Conservation (phyloP, 2,888 invertebrate species). For the Ferrisia virgata region DNA sequence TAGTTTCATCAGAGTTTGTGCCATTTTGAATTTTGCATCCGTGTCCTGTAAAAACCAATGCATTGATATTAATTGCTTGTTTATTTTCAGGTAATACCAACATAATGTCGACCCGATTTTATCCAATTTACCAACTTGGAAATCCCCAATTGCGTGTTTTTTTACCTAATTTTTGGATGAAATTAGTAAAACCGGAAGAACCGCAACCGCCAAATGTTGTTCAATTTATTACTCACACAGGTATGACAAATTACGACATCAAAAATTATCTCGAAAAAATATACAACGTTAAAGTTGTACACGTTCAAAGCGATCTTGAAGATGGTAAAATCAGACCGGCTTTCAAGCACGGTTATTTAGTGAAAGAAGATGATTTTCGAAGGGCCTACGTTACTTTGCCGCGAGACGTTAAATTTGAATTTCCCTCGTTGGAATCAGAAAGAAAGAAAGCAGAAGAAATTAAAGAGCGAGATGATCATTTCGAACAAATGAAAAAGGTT, state of each 20-base stretch:
- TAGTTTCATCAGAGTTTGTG: slow-evolving; percentile 61
- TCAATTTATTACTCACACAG: slow-evolving; percentile 84
- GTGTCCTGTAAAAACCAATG: slow-evolving; percentile 61
- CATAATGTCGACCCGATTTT: slow-evolving; percentile 52
- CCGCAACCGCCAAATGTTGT: slow-evolving; percentile 76
- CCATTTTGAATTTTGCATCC: slow-evolving; percentile 65
- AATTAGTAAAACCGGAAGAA: slow-evolving; percentile 68
- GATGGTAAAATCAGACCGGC: slow-evolving; percentile 59
- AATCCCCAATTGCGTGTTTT: slow-evolving; percentile 92
- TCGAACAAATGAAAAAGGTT: slow-evolving; percentile 63
- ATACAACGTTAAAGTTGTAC: slow-evolving; percentile 76
- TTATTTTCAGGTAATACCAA: not conserved
- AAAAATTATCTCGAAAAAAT: slow-evolving; percentile 94
- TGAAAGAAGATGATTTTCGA: slow-evolving; percentile 81
- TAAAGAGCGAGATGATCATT: slow-evolving; percentile 60
- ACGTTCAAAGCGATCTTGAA: slow-evolving; percentile 72
- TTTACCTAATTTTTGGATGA: slow-evolving; percentile 97
- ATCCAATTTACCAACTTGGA: slow-evolving; percentile 85
- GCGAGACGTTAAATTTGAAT: slow-evolving; percentile 68
- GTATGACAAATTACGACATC: slow-evolving; percentile 89
- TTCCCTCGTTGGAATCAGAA: slow-evolving; percentile 68
- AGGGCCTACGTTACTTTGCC: slow-evolving; percentile 76
- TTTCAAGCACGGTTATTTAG: slow-evolving; percentile 59
- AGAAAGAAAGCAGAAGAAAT: slow-evolving; percentile 55
- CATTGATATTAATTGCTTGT: not conserved